A percentile compares a stretch with the other conserved stretches of the same genome.
These are phyloP conservation scores for Ridgeia piscesae DNA, from an alignment of 1,140 invertebrate species.

Conservation along the genomic window DNA sequence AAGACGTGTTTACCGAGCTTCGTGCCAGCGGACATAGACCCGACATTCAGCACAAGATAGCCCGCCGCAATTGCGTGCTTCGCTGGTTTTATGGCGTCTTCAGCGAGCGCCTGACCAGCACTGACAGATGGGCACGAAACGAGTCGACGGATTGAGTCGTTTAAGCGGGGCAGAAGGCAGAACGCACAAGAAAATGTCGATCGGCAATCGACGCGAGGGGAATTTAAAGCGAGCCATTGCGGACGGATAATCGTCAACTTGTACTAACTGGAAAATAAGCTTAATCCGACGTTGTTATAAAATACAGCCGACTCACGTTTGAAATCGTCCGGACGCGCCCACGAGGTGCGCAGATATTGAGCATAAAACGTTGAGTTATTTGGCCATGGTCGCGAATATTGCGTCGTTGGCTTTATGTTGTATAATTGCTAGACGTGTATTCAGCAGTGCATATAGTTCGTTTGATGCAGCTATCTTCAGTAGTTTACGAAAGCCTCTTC, in stretches of 20 bases:
- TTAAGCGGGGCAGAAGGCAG: neutral
- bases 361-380: neutral
- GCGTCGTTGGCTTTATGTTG: neutral
- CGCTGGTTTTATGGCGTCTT: neutral
- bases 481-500: no score
- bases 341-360: neutral
- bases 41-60: neutral
- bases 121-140: neutral
- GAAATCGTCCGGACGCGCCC: neutral
- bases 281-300: neutral
- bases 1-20: neutral
- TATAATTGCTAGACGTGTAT: neutral
- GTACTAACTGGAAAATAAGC: neutral
- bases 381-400: neutral
- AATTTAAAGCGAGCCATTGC: neutral
- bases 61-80: neutral
- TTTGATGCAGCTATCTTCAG: no score
- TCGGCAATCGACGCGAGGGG: neutral
- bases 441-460: neutral
- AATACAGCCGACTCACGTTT: neutral
- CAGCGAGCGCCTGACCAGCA: neutral
- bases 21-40: neutral
- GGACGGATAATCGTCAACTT: neutral
- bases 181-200: neutral
- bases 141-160: neutral